Evolutionary conservation across 2,113 vertebrate species (phyloP), one percentile per base, ranked within the genome.

Genomic region (Oryzias melastigma): DNA sequence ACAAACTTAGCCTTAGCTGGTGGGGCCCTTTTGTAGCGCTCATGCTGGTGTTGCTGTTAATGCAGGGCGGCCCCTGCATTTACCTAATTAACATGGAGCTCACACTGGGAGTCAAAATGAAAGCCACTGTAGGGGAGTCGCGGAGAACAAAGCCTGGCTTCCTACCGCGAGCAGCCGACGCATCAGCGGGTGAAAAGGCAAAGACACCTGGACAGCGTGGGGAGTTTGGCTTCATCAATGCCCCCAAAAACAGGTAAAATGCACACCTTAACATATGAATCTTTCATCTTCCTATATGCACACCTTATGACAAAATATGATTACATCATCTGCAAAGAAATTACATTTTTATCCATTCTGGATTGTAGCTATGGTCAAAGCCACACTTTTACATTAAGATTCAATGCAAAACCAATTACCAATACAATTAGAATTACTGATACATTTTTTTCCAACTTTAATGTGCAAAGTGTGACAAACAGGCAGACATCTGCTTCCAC

Each of bases 11-110:
- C 86, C 80, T 85, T 65, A 51, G 81, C 83, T 87, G 72, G 78
- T 85, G 73, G 76, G 76, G 75, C 76, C 84, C 77, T 81, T 88
- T 88, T 85, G 87, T 89, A 85, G 85, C 73, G 60, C 85, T 76
- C 76, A 80, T 79, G 76, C 76, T 62, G 58, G 75, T 75, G 77
- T 85, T 45, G 72, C 78, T 85, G 86, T 84, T 84, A 80, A 75
- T 71, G 80, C 7, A 5, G 76, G 79, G 83, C 71, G 81, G 78
- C 81, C 73, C 71, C 59, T 83, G 85, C 89, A 84, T 90, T 87
- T 88, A 90, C 86, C 89, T 88, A 91, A 91, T 91, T 89, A 91
- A 89, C 87, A 89, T 65, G 18, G 88, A 78, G 75, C 78, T 84
- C 88, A 90, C 82, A 88, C 88, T 88, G 86, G 81, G 87, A 86